Evolutionary conservation across 2,797 vertebrate genomes (phyloP), one percentile per base, ranked within the genome.

Genomic region (Iguana delicatissima): DNA sequence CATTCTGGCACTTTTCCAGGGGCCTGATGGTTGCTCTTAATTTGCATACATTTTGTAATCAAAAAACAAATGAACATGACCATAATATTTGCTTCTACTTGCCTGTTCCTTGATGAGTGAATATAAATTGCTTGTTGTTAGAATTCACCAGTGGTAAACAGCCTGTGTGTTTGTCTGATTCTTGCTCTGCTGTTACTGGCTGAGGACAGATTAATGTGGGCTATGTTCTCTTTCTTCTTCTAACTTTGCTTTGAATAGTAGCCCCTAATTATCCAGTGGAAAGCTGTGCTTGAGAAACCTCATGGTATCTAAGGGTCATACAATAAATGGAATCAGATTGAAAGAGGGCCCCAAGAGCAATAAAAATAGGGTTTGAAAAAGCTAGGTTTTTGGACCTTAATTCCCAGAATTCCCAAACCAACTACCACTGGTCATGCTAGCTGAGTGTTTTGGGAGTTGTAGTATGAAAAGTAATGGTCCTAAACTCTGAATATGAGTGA

Each of bases 11-110:
- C 86, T 94, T 96, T 95, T 94, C 96, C 96, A 89, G 85, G 89
- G 96, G 85, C 86, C 92, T 96, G 94, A 94, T 95, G 95, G 95
- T 88, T 93, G 88, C 84, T 32, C 35, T 87, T 95, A 87, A 95
- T 96, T 94, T 96, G 84, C 95, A 96, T 96, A 12, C 94, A 46
- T 93, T 96, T 95, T 96, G 94, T 89, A 97, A 97, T 94, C 89
- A 96, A 97, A 96, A 97, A 96, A 94, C 89, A 95, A 95, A 96
- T 92, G 95, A 96, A 92, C 86, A 95, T 86, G 94, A 93, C 96
- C 95, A 96, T 93, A 96, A 96, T 96, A 95, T 96, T 96, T 96
- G 92, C 92, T 94, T 94, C 81, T 81, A 94, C 94, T 96, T 95
- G 88, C 88, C 80, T 95, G 74, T 94, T 95, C 92, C 76, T 92